A percentile compares a stretch with the other conserved stretches of the same genome.
These are phyloP conservation scores for Phrynocephalus versicolor DNA, from an alignment of 2,113 vertebrate species.

Conservation along the genomic window DNA sequence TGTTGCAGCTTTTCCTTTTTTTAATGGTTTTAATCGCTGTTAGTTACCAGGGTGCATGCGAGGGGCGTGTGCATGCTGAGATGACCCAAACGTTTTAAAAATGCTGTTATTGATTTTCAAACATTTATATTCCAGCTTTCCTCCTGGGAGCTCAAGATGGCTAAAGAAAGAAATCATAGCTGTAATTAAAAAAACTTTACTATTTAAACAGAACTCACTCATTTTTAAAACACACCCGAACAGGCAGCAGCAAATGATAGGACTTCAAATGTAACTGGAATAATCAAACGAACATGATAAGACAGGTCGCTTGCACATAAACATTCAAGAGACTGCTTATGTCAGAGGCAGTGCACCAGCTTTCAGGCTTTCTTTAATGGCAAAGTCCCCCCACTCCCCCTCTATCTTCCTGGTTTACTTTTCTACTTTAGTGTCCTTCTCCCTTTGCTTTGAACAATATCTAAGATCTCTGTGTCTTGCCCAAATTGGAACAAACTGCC, in stretches of 20 bases:
- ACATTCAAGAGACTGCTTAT: too few relatives aligned
- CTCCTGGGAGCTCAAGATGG: neutral
- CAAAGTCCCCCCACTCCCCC: neutral
- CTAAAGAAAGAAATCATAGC: neutral
- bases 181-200: neutral
- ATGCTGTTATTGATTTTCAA: neutral
- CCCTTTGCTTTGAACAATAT: neutral
- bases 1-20: too few relatives aligned
- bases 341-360: neutral
- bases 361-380: neutral
- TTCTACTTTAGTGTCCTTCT: neutral
- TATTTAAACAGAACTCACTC: neutral
- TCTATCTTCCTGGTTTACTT: neutral
- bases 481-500: neutral
- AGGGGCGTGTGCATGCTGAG: too few relatives aligned
- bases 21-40: neutral
- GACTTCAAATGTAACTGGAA: neutral
- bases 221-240: neutral
- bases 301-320: neutral
- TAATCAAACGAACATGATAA: too few relatives aligned
- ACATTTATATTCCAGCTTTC: too few relatives aligned
- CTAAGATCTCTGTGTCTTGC: neutral
- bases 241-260: neutral
- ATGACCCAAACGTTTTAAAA: too few relatives aligned
- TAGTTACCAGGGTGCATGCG: neutral